Conservation (phyloP, 1,140 invertebrate genomes). For the Pygmarrhopalites habei region DNA sequence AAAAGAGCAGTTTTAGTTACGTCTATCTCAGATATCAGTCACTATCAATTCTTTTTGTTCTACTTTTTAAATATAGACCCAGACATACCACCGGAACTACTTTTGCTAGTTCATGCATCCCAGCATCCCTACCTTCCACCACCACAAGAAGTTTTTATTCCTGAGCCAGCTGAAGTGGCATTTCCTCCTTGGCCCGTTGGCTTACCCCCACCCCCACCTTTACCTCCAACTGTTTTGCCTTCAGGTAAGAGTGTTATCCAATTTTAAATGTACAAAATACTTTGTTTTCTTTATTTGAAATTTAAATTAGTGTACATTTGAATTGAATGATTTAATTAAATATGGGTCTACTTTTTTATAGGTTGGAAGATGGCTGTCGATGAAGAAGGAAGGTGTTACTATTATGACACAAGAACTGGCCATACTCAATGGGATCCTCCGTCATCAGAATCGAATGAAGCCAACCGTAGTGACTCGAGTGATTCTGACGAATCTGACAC, state of each 20-base stretch:
- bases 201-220: slow-evolving; percentile 33
- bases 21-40: no score
- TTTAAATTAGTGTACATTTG: no score
- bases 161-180: slow-evolving; percentile 16
- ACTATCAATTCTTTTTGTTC: no score
- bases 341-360: no score
- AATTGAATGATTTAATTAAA: no score
- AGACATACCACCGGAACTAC: slow-evolving; percentile 30
- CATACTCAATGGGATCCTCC: slow-evolving; percentile 85
- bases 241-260: no score
- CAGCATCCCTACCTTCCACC: background rate
- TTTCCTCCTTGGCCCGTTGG: slow-evolving; percentile 37
- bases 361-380: slow-evolving; percentile 78
- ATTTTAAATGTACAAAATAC: no score
- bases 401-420: slow-evolving; percentile 78
- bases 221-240: slow-evolving; percentile 31
- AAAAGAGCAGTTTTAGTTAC: no score
- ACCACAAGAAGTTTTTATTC: background rate
- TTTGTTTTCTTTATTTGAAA: no score
- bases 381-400: slow-evolving; percentile 73
- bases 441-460: slow-evolving; percentile 43
- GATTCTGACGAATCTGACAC: slow-evolving; percentile 43
- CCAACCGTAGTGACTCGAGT: slow-evolving; percentile 46
- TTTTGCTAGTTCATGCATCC: slow-evolving; percentile 19
- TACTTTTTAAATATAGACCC: no score